A percentile compares a stretch with the other conserved stretches of the same genome.
phyloP scores from a whole-genome alignment of 2,888 invertebrate species.

The Autographa pulchrina region DNA sequence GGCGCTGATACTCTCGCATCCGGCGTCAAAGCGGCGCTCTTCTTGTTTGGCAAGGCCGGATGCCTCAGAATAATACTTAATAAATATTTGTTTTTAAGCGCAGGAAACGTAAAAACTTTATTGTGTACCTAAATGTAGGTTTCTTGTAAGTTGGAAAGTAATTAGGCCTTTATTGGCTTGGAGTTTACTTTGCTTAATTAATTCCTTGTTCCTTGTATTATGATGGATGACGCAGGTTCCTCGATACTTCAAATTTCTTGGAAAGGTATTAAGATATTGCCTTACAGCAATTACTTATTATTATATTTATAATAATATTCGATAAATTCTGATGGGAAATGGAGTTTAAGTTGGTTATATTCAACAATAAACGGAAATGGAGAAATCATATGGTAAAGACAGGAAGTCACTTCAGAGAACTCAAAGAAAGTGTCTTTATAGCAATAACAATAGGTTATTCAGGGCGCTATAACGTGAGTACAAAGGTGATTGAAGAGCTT shows the following conservation, averaged over 20 bases:
- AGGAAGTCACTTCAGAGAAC: conserved; percentile 33
- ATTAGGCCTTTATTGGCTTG: background rate
- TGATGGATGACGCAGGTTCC: conserved; percentile 26
- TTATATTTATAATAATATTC: conserved; percentile 6
- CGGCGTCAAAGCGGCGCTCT: conserved; percentile 64
- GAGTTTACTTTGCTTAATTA: background rate
- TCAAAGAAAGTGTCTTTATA: conserved; percentile 46
- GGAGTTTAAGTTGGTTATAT: background rate
- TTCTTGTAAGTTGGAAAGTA: background rate
- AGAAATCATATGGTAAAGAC: conserved; percentile 20
- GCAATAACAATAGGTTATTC: conserved; percentile 49
- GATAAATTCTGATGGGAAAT: conserved; percentile 5
- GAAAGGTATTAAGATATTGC: conserved; percentile 11
- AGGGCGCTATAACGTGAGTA: conserved; percentile 33
- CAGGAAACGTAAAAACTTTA: conserved; percentile 14
- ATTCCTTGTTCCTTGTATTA: conserved; percentile 5
- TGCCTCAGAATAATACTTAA: conserved; percentile 66
- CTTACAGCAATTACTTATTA: conserved; percentile 7
- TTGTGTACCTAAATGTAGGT: conserved; percentile 1
- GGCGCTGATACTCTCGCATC: conserved; percentile 70
- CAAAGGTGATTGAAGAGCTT: conserved; percentile 40
- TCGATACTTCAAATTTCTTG: conserved; percentile 16
- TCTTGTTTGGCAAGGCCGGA: conserved; percentile 69
- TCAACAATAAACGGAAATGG: conserved; percentile 1
- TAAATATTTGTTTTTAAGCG: conserved; percentile 62